Base-by-base conservation (phyloP, 2,113 vertebrate species). In the Cyphomyrus plagiostoma region DNA sequence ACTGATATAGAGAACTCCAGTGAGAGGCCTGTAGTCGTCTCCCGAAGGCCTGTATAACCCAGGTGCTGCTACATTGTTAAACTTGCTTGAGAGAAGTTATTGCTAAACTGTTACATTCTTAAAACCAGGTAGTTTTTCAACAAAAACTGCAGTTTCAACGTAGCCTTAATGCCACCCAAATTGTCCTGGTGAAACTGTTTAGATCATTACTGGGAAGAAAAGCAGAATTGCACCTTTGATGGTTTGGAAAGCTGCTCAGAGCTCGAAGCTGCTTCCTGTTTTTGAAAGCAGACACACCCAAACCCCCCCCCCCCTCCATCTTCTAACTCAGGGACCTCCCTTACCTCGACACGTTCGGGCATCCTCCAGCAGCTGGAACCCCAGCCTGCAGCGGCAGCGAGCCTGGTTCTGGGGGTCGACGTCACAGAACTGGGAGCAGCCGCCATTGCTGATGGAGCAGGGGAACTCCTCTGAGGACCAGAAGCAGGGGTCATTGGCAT, bases 391-490 rank as follows among this genome's bases (percentile, higher is more conserved):
- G 77, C 46, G 91, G 80, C 93, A 94, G 91, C 86, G 90, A 1
- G 92, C 90, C 5, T 74, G 90, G 21, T 91, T 49, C 90, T 91
- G 88, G 8, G 50, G 50, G 8, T 89, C 90, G 1, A 91, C 84
- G 82, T 89, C 80, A 87, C 95, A 95, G 49, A 94, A 87, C 93
- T 95, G 93, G 53, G 93, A 94, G 88, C 93, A 95, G 87, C 93
- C 93, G 26, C 94, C 93, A 3, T 94, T 94, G 90, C 92, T 93
- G 42, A 93, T n/a, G 23, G 92, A 91, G 62, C 94, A 95, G 21
- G 93, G 93, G 11, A 91, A 92, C 26, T 93, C n/a, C 82, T 93
- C 94, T 94, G 90, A 26, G 10, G 90, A 23, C 17, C 30, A 74
- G 77, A 77, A 58, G 39, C 26, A 56, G 45, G 86, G 21, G 52